Conservation (phyloP, 2,888 invertebrate species). For the Sphecodes monilicornis region DNA sequence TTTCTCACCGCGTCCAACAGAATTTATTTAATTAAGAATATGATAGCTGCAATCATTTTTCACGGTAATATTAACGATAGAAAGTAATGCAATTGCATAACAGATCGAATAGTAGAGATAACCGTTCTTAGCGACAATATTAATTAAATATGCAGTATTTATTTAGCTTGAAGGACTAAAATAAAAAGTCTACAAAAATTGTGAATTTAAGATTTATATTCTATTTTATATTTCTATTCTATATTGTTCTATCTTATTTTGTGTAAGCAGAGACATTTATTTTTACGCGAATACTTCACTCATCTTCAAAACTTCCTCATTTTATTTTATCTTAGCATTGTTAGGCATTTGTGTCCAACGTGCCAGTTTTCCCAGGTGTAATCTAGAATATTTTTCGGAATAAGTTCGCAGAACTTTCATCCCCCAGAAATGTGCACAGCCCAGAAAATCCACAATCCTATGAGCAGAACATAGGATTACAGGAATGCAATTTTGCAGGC, state of each 20-base stretch:
- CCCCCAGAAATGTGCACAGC: too few relatives aligned
- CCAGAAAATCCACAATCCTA: not conserved
- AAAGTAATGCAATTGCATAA: not conserved
- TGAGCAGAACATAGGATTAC: not conserved
- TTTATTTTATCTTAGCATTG: not conserved
- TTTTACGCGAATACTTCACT: not conserved
- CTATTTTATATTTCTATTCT: too few relatives aligned
- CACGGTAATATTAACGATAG: not conserved
- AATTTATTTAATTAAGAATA: not conserved
- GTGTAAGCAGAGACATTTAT: not conserved
- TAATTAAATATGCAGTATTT: too few relatives aligned
- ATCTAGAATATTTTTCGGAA: not conserved
- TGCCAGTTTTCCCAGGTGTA: not conserved
- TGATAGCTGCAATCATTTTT: not conserved
- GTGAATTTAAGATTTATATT: not conserved
- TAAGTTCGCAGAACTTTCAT: not conserved
- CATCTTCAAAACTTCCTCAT: not conserved
- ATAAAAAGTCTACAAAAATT: not conserved
- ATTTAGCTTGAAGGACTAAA: too few relatives aligned
- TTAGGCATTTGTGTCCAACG: not conserved
- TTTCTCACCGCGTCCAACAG: not conserved
- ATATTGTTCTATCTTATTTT: not conserved
- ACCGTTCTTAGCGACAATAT: too few relatives aligned
- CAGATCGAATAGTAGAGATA: not conserved
- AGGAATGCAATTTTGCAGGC: slow-evolving; percentile 10